Evolutionary conservation across 2,113 vertebrate species (phyloP).

Genomic region (Nesoenas mayeri): DNA sequence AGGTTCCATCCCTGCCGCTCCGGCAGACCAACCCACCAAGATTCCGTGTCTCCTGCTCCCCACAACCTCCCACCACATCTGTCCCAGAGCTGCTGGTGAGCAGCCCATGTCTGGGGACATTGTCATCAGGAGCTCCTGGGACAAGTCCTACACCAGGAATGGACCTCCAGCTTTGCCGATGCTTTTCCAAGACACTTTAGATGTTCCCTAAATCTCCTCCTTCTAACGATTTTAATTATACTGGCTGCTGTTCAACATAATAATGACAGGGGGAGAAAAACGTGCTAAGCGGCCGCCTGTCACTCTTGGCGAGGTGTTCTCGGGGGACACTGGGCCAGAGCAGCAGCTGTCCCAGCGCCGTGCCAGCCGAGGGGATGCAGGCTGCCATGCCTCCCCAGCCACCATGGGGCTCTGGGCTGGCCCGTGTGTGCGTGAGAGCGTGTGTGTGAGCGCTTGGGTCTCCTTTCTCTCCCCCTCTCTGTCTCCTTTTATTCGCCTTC

Average conservation of each 20-base stretch:
- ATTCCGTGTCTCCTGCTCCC: neutral
- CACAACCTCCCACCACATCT: neutral
- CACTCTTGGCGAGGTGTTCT: accelerated
- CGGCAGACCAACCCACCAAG: neutral
- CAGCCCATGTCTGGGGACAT: neutral
- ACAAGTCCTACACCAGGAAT: neutral
- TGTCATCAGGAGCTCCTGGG: neutral
- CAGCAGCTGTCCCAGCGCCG: neutral
- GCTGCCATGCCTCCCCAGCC: accelerated
- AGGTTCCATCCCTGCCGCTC: neutral
- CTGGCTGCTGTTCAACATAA: conserved; percentile 43
- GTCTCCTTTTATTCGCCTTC: neutral
- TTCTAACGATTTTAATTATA: neutral
- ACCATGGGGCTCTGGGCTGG: neutral
- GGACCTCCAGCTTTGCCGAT: conserved; percentile 37
- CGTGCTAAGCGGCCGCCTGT: conserved; percentile 3
- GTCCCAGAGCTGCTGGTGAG: neutral
- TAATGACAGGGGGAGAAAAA: neutral
- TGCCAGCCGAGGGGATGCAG: neutral
- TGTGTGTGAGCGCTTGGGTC: neutral
- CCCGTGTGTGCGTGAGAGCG: neutral
- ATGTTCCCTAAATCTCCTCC: conserved; percentile 27
- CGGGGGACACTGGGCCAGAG: neutral
- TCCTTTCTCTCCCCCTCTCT: conserved; percentile 11
- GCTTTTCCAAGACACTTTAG: neutral